Conservation (phyloP, 2,888 invertebrate species). For the Perithous albicinctus region DNA sequence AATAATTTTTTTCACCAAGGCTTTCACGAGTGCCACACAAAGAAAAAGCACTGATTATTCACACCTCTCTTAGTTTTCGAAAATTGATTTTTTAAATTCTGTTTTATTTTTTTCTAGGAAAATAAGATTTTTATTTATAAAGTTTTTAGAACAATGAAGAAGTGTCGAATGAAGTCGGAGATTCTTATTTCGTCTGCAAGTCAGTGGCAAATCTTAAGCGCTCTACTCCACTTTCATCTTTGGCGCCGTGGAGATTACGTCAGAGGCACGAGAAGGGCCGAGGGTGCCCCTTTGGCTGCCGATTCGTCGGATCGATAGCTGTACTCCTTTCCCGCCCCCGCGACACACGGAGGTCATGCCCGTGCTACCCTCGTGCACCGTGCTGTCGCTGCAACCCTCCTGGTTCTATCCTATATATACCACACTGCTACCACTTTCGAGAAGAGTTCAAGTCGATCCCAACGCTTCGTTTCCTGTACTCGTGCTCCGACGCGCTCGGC, state of each 20-base stretch:
- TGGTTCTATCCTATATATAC: background rate
- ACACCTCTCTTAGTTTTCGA: no score
- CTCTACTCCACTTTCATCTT: conserved; percentile 38
- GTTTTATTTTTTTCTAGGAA: no score
- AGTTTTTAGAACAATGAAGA: no score
- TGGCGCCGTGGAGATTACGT: conserved; percentile 59
- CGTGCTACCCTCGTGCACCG: conserved; percentile 64
- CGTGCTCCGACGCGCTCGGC: background rate
- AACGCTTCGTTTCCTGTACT: background rate
- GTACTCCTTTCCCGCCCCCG: conserved; percentile 69
- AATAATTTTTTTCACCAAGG: no score
- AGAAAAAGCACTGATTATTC: no score
- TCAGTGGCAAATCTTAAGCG: conserved; percentile 56
- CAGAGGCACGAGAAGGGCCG: conserved; percentile 57
- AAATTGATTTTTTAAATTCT: no score
- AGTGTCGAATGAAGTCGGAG: no score
- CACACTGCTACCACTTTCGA: background rate
- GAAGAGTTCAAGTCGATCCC: conserved; percentile 20
- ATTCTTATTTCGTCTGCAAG: no score
- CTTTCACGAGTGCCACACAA: no score
- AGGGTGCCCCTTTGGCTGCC: conserved; percentile 72
- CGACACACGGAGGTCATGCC: conserved; percentile 63
- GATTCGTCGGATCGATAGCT: conserved; percentile 78
- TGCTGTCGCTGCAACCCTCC: conserved; percentile 50
- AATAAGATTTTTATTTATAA: no score